Evolutionary conservation across 2,888 invertebrate genomes (phyloP), one percentile per base, ranked within the genome.

Genomic region (Tipula lateralis): DNA sequence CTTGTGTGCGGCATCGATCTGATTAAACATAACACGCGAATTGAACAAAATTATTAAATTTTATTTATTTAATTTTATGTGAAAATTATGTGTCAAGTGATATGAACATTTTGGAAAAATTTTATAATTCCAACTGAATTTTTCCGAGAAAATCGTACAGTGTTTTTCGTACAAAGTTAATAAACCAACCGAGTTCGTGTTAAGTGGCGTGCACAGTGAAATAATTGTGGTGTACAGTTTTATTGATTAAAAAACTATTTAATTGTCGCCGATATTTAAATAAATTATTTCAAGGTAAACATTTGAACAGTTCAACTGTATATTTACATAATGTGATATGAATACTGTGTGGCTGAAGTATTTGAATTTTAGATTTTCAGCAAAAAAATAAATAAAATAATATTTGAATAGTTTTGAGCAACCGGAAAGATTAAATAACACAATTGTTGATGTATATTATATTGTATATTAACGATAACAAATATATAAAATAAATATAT

Each of bases 351-450:
- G 16, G 50, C 19, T 19, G 19, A 66, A 66, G 12, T 66, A 66
- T 66, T 66, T 66, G 66, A 66, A 66, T 66, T 66, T 66, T 66
- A 66, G 66, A 66, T 66, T 66, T 66, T 66, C 66, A 66, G 19
- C 66, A 66, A 66, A 66, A 66, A 66, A 66, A 66, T 9, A 24
- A 44, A 66, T 66, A 66, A 66, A 66, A 24, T 66, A 66, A 66
- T 66, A 66, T 66, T 66, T 66, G n/a, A 66, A 66, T 66, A 66
- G 66, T 24, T 66, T 66, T 66, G 24, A 66, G 24, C 24, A 66
- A 66, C 66, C 66, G 66, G 66, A 66, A 66, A 66, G 66, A 66
- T 66, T 66, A 9, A 24, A 66, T 66, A 66, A 66, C 66, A 66
- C 7, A 66, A 66, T 9, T 44, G 44, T 44, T 24, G 24, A 66